Conservation (phyloP, 2,888 invertebrate genomes). For the Oxytorus armatus region DNA sequence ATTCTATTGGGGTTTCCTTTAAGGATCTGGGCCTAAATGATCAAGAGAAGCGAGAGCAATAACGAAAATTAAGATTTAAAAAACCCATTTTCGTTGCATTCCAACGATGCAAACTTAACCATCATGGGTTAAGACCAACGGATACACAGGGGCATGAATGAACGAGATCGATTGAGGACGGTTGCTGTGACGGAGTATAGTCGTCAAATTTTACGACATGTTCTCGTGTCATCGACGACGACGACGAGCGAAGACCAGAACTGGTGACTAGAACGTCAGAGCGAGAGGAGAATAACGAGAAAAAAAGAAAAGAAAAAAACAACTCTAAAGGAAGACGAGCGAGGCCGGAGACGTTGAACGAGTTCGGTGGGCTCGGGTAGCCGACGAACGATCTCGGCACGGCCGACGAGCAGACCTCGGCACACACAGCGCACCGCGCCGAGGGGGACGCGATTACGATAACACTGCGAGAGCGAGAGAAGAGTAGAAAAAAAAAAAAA, state of each 20-base stretch:
- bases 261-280: conserved; percentile 61
- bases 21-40: too few relatives aligned
- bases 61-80: too few relatives aligned
- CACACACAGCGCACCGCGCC: conserved; percentile 20
- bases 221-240: conserved; percentile 43
- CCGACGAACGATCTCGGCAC: conserved; percentile 63
- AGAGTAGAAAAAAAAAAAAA: conserved; percentile 29
- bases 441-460: conserved; percentile 65
- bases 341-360: conserved; percentile 65
- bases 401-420: conserved; percentile 31
- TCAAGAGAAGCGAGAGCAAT: too few relatives aligned
- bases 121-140: too few relatives aligned
- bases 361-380: conserved; percentile 51
- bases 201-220: conserved; percentile 29
- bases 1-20: too few relatives aligned
- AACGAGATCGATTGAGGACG: conserved; percentile 54
- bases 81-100: too few relatives aligned
- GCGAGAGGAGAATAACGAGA: conserved; percentile 58
- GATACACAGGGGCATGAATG: too few relatives aligned
- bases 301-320: conserved; percentile 17
- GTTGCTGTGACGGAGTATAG: conserved; percentile 29
- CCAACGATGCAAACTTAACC: too few relatives aligned
- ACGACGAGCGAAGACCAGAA: conserved; percentile 55
- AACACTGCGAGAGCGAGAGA: conserved; percentile 43
- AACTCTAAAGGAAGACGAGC: conserved; percentile 29